Evolutionary conservation across 1,140 invertebrate species (phyloP).

Genomic region (Globodera ellingtonae): DNA sequence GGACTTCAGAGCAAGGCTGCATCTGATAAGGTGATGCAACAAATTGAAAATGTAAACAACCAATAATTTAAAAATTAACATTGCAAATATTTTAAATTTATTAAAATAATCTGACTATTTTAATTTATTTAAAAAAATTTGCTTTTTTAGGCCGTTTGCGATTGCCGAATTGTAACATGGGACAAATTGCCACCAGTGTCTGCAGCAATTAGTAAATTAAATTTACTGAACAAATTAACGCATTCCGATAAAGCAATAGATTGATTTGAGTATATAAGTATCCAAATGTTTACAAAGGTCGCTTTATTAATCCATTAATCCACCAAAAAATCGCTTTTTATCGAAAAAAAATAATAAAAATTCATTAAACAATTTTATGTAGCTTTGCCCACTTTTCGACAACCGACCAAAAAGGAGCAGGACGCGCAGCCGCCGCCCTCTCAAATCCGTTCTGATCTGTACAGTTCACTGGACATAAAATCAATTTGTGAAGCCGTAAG

Average conservation of each 20-base stretch:
- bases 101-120: not conserved
- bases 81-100: too few relatives aligned
- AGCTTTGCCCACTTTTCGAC: not conserved
- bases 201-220: too few relatives aligned
- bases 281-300: too few relatives aligned
- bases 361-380: too few relatives aligned
- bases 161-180: not conserved
- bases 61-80: too few relatives aligned
- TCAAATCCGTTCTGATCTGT: not conserved
- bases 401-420: not conserved
- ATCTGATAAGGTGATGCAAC: not conserved
- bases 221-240: too few relatives aligned
- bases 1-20: not conserved
- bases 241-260: too few relatives aligned
- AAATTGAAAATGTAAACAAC: not conserved
- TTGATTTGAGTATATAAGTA: too few relatives aligned
- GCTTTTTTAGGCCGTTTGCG: not conserved
- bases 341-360: too few relatives aligned
- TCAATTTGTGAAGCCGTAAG: not conserved
- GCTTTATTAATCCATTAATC: too few relatives aligned
- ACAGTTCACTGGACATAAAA: not conserved
- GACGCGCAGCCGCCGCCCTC: not conserved
- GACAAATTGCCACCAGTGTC: not conserved
- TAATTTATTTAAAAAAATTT: not conserved
- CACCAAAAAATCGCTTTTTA: too few relatives aligned